Conservation (phyloP, 1,140 invertebrate species). For the Belonocnema kinseyi region DNA sequence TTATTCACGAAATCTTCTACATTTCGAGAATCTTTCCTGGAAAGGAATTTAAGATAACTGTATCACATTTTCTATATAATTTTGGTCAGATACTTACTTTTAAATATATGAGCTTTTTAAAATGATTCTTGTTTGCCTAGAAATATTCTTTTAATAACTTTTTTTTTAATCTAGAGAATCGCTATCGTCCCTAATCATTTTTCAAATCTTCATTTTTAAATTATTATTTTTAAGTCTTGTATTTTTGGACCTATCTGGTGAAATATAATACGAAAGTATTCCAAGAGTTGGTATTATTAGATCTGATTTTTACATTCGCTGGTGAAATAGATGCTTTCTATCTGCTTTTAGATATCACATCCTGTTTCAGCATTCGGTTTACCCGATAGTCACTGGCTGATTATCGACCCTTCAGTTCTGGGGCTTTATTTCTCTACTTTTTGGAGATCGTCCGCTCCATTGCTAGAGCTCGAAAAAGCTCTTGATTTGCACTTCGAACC, state of each 20-base stretch:
- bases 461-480: constrained; percentile 33
- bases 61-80: too few species aligned
- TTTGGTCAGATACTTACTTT: too few species aligned
- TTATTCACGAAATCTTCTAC: too few species aligned
- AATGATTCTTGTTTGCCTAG: too few species aligned
- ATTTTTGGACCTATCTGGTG: neutral
- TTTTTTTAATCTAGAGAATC: too few species aligned
- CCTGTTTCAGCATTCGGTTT: constrained; percentile 45
- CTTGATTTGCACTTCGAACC: constrained; percentile 29
- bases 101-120: too few species aligned
- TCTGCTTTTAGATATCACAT: constrained; percentile 14
- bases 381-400: constrained; percentile 56
- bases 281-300: neutral
- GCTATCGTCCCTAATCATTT: too few species aligned
- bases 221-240: neutral
- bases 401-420: constrained; percentile 59
- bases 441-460: constrained; percentile 41
- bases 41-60: too few species aligned
- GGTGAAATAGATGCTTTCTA: neutral
- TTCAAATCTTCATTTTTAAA: neutral
- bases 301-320: neutral
- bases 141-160: too few species aligned
- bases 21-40: too few species aligned
- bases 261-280: neutral
- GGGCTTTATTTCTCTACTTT: constrained; percentile 43